A percentile compares a stretch with the other conserved stretches of the same genome.
These are phyloP conservation scores for Canis aureus DNA, from an alignment of 2,113 vertebrate species.

Conservation along the genomic window DNA sequence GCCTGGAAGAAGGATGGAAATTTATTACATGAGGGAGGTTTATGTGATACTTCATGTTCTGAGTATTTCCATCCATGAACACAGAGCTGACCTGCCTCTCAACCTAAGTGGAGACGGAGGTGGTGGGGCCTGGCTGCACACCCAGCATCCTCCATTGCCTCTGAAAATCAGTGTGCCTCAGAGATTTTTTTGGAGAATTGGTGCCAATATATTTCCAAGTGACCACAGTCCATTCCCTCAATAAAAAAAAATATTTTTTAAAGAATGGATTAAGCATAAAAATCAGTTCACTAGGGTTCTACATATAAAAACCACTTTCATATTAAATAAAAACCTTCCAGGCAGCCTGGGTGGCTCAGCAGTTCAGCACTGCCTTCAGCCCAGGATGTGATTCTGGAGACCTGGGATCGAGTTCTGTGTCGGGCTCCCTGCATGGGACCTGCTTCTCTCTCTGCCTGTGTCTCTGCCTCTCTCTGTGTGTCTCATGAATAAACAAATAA, in stretches of 20 bases:
- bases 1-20: constrained; percentile 77
- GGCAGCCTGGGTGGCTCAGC: too few species aligned
- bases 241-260: background rate
- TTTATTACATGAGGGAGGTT: constrained; percentile 59
- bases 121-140: background rate
- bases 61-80: constrained; percentile 58
- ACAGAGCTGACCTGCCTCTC: background rate
- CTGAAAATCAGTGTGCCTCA: background rate
- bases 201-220: background rate
- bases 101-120: background rate
- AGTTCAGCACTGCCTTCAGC: too few species aligned
- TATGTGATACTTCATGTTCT: constrained; percentile 36
- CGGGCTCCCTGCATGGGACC: too few species aligned
- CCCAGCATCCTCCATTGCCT: background rate
- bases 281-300: background rate
- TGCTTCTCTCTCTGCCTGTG: too few species aligned
- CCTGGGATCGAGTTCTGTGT: too few species aligned
- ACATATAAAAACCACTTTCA: background rate
- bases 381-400: too few species aligned
- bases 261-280: background rate
- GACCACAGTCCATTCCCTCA: background rate
- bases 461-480: too few species aligned
- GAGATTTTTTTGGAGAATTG: background rate
- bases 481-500: too few species aligned
- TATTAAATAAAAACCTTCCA: background rate